phyloP scores from a whole-genome alignment of 2,113 vertebrate species.

The Chinchilla lanigera region DNA sequence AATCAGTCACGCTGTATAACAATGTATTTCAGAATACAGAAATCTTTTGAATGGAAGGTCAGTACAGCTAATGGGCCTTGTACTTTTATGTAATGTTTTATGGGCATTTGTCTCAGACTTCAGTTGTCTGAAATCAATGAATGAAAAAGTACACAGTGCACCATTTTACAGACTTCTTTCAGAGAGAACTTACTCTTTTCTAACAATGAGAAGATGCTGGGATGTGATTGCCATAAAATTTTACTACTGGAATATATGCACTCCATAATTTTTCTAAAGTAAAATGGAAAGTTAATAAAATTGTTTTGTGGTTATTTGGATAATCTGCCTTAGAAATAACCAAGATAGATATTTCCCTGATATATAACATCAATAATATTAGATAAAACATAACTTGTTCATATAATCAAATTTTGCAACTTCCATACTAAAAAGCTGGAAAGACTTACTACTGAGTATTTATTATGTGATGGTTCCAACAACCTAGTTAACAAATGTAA shows the following conservation, averaged over 20 bases:
- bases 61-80: neutral
- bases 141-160: neutral
- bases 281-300: conserved; percentile 35
- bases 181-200: conserved; percentile 7
- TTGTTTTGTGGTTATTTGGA: neutral
- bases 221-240: neutral
- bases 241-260: neutral
- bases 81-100: neutral
- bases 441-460: neutral
- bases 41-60: neutral
- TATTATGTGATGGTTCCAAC: neutral
- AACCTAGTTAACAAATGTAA: neutral
- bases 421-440: neutral
- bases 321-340: neutral
- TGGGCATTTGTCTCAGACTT: neutral
- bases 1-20: neutral
- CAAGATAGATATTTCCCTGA: neutral
- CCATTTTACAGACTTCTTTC: neutral
- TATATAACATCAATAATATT: neutral
- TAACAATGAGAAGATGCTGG: neutral
- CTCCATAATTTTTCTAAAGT: conserved; percentile 48
- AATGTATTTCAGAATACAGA: neutral
- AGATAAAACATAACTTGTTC: neutral
- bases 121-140: neutral
- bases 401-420: neutral